These are phyloP conservation scores for Scalopus aquaticus DNA, from an alignment of 2,113 vertebrate species.

Conservation along the genomic window DNA sequence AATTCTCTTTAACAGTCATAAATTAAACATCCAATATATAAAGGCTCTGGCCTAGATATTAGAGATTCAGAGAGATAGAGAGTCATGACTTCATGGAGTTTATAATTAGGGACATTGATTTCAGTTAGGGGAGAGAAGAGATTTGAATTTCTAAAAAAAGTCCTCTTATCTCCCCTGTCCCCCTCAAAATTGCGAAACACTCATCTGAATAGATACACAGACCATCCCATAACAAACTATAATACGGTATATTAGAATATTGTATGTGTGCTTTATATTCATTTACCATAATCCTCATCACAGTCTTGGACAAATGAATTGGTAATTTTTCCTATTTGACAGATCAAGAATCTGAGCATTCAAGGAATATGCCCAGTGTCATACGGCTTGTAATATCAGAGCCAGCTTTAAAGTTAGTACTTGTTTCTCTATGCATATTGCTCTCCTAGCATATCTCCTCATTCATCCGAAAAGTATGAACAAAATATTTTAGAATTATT, in stretches of 20 bases:
- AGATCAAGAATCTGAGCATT: not conserved
- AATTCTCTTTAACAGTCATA: not conserved
- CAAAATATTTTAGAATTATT: not conserved
- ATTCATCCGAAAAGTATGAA: not conserved
- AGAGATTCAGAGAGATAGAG: not conserved
- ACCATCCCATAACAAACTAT: not conserved
- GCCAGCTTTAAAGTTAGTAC: not conserved
- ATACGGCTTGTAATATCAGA: not conserved
- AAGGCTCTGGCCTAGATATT: not conserved
- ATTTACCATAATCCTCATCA: not conserved
- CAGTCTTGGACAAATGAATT: not conserved
- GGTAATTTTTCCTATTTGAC: constrained; percentile 27
- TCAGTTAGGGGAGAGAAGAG: not conserved
- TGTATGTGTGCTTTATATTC: not conserved
- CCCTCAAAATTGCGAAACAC: not conserved
- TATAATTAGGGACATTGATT: not conserved
- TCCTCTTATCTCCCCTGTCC: too few species aligned
- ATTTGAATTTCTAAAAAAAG: constrained; percentile 33
- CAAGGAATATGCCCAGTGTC: not conserved
- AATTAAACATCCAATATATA: not conserved
- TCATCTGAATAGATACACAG: not conserved
- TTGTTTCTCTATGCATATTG: not conserved
- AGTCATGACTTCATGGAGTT: constrained; percentile 5
- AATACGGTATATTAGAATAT: not conserved
- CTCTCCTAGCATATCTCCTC: not conserved